These are phyloP conservation scores for Silurus lanzhouensis DNA, from an alignment of 2,797 vertebrate genomes.

Conservation along the genomic window DNA sequence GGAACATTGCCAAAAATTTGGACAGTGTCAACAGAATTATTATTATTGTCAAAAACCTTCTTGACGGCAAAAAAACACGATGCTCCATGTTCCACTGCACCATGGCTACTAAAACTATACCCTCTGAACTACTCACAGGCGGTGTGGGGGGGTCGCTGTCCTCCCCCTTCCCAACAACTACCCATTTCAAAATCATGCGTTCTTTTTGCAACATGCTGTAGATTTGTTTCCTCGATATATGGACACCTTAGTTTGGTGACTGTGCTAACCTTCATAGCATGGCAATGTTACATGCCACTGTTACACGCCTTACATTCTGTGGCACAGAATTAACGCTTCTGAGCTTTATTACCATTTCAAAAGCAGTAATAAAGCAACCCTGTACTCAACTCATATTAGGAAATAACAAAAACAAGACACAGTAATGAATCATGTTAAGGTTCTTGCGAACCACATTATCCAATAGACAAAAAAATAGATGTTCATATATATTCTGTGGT, in stretches of 20 bases:
- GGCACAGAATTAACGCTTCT: conserved; percentile 23
- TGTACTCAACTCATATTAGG: conserved; percentile 31
- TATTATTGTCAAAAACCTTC: too few species aligned
- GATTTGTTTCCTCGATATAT: conserved; percentile 4
- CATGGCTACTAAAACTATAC: too few species aligned
- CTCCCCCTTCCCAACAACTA: too few species aligned
- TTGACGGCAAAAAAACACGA: too few species aligned
- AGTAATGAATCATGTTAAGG: conserved; percentile 16
- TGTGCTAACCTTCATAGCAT: conserved; percentile 38
- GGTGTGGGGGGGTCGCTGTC: too few species aligned
- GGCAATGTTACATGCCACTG: neutral
- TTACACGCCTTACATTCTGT: conserved; percentile 4
- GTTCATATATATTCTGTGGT: neutral
- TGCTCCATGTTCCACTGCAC: too few species aligned
- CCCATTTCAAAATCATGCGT: too few species aligned
- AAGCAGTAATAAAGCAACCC: conserved; percentile 28
- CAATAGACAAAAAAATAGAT: neutral
- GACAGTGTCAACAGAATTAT: too few species aligned
- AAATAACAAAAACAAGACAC: conserved; percentile 36
- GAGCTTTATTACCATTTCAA: conserved; percentile 43
- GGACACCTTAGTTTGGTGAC: conserved; percentile 31
- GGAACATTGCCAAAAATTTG: too few species aligned
- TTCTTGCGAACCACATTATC: conserved; percentile 26
- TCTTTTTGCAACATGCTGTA: too few species aligned
- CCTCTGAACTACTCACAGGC: too few species aligned